Base-by-base conservation (phyloP, 2,888 invertebrate species). In the Loripinus fragilis region DNA sequence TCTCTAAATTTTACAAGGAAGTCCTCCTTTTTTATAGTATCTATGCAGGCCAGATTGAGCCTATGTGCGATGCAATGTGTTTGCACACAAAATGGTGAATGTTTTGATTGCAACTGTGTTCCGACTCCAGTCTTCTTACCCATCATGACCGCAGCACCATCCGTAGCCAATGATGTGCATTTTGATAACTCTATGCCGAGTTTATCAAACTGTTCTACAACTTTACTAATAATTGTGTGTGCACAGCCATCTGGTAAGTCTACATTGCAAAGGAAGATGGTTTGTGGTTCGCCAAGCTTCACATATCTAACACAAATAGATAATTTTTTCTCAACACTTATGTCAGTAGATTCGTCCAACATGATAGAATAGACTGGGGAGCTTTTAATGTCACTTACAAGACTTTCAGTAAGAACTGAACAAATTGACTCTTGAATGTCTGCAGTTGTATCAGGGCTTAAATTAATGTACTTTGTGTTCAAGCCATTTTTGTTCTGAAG, bases 1-100 rank as follows among this genome's bases (percentile, higher is more conserved):
- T 80, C 78, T 68, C 79, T 80, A 33, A 81, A 79, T 71, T 80
- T 85, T 3, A 33, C 35, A 50, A 81, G 2, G n/a, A 28, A 45
- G 2, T 78, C 74, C 41, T 50, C 41, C 38, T 85, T 78, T 66
- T 86, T 83, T 0, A 86, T 83, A 0, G 80, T 50, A 66, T 83
- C 83, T 25, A 48, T 78, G 30, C 60, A 52, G 12, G 83, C 85
- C 8, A 85, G 60, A 28, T 79, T 84, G 0, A 82, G 64, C 35
- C 83, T 42, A 48, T 80, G 78, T 0, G 74, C 80, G 0, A 76
- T 41, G 74, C 81, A 85, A 23, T 81, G 80, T 35, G 80, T 76
- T 23, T 80, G 78, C 33, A 33, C n/a, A 12, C 5, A 33, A 60
- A 60, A 33, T 30, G 60, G 60, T 30, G 30, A 28, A 17, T 23